phyloP scores from a whole-genome alignment of 2,113 vertebrate genomes.

The Dicerorhinus sumatrensis region DNA sequence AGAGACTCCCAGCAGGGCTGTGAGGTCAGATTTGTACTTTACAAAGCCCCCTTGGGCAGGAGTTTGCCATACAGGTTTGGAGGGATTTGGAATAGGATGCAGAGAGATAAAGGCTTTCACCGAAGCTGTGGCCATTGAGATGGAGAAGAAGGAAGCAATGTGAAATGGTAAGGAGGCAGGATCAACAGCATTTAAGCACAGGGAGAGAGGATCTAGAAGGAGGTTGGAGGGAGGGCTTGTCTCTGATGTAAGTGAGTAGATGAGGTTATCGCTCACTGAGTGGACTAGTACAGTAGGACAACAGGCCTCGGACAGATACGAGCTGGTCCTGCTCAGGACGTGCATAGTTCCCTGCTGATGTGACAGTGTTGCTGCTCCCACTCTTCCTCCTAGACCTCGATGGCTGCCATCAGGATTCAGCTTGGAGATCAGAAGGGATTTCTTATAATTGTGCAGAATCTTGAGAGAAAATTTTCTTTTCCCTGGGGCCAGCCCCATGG shows the following conservation, averaged over 20 bases:
- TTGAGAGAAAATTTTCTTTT: not conserved
- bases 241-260: not conserved
- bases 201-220: not conserved
- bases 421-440: not conserved
- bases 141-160: not conserved
- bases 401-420: not conserved
- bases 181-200: not conserved
- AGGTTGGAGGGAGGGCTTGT: no score
- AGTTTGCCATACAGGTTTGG: not conserved
- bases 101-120: not conserved
- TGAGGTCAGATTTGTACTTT: not conserved
- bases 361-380: not conserved
- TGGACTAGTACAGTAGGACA: not conserved
- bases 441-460: constrained; percentile 9
- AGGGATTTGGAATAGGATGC: not conserved
- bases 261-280: not conserved
- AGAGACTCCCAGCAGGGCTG: not conserved
- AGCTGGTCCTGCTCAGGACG: not conserved
- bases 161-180: not conserved
- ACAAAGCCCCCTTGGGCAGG: not conserved
- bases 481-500: no score
- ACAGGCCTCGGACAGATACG: not conserved
- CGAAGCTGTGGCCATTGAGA: not conserved
- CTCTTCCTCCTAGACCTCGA: not conserved
- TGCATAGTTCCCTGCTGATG: not conserved